Conservation (phyloP, 2,113 vertebrate species). For the Accipiter cooperii region DNA sequence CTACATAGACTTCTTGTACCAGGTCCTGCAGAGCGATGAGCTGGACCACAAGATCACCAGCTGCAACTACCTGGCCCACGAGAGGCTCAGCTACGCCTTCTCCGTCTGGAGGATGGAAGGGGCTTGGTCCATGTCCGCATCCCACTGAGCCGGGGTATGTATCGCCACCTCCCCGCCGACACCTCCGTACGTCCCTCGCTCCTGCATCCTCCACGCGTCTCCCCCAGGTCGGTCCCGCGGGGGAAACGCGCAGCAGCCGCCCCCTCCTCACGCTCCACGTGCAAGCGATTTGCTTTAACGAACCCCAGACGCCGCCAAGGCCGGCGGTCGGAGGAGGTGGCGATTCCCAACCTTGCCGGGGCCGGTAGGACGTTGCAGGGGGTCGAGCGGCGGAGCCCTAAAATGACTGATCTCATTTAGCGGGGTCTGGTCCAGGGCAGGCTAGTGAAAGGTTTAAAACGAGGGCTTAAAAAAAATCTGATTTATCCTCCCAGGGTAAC, state of each 20-base stretch:
- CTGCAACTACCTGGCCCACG: constrained; percentile 87
- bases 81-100: constrained; percentile 88
- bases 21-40: constrained; percentile 87
- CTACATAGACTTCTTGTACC: constrained; percentile 89
- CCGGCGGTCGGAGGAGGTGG: neutral
- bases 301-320: neutral
- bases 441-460: neutral
- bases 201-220: neutral
- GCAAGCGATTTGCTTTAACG: neutral
- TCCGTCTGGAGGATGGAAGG: constrained; percentile 92
- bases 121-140: constrained; percentile 86
- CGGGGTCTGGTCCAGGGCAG: neutral
- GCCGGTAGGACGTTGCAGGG: neutral
- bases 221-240: neutral
- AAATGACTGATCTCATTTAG: neutral
- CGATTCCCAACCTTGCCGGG: neutral
- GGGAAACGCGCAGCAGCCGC: neutral
- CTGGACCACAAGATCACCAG: constrained; percentile 84
- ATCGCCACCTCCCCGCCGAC: neutral
- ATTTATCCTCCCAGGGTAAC: neutral
- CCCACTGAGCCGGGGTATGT: constrained; percentile 74
- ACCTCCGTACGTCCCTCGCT: neutral
- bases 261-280: neutral
- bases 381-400: neutral
- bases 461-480: neutral